phyloP scores from a whole-genome alignment of 2,113 vertebrate species.

The Nesoenas mayeri region DNA sequence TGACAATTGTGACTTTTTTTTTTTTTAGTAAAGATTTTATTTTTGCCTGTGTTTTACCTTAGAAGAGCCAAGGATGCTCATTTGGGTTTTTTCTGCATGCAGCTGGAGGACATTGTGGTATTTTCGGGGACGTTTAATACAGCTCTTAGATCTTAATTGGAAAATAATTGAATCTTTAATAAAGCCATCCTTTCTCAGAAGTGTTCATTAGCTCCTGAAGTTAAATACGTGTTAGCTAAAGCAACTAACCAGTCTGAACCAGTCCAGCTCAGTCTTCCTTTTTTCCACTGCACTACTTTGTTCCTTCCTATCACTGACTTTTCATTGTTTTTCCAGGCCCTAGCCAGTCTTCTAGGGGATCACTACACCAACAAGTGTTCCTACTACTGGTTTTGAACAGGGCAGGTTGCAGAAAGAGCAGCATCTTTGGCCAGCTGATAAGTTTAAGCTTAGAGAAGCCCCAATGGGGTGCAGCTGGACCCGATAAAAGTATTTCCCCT shows the following conservation, averaged over 20 bases:
- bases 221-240: constrained; percentile 52
- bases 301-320: neutral
- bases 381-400: neutral
- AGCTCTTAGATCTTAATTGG: constrained; percentile 47
- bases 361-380: neutral
- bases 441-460: neutral
- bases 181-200: constrained; percentile 43
- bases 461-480: neutral
- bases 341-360: neutral
- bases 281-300: neutral
- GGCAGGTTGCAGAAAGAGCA: neutral
- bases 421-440: neutral
- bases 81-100: neutral
- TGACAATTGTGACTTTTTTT: neutral
- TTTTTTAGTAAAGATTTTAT: neutral
- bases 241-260: constrained; percentile 43
- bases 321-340: neutral
- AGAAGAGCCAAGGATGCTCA: neutral
- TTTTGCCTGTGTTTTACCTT: constrained; percentile 15
- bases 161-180: constrained; percentile 64
- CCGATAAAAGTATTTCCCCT: neutral
- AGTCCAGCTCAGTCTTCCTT: neutral
- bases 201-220: constrained; percentile 50
- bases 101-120: constrained; percentile 7
- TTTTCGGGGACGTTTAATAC: constrained; percentile 29